phyloP scores from a whole-genome alignment of 2,888 invertebrate species.

The Nyleta sp. region DNA sequence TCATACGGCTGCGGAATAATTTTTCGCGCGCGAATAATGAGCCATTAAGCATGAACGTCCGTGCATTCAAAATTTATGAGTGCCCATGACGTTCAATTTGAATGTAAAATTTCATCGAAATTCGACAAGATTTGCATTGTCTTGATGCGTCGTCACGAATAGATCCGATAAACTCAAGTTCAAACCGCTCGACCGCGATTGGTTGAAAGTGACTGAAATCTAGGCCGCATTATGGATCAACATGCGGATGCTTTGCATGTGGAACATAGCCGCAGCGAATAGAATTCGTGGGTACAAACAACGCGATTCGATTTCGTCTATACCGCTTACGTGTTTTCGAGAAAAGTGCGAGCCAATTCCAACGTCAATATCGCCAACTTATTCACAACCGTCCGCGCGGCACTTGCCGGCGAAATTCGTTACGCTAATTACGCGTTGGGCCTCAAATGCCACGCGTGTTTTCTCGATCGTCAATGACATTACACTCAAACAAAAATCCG shows the following conservation, averaged over 20 bases:
- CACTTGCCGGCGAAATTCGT: too few species aligned
- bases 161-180: conserved; percentile 70
- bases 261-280: conserved; percentile 55
- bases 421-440: too few species aligned
- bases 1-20: not conserved
- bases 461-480: too few species aligned
- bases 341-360: not conserved
- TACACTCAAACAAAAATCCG: too few species aligned
- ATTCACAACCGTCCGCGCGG: too few species aligned
- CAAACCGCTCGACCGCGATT: conserved; percentile 68
- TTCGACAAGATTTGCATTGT: conserved; percentile 54
- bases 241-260: conserved; percentile 71
- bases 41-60: conserved; percentile 21
- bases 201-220: conserved; percentile 70
- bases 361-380: conserved; percentile 2
- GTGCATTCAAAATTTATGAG: conserved; percentile 13
- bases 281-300: conserved; percentile 54
- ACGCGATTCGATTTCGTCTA: too few species aligned
- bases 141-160: conserved; percentile 61
- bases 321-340: not conserved
- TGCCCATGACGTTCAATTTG: conserved; percentile 26
- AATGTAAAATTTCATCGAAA: conserved; percentile 43
- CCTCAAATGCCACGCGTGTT: too few species aligned
- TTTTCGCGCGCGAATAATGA: conserved; percentile 25
- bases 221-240: conserved; percentile 76